phyloP scores from a whole-genome alignment of 2,888 invertebrate species.

The Thalpophila matura region DNA sequence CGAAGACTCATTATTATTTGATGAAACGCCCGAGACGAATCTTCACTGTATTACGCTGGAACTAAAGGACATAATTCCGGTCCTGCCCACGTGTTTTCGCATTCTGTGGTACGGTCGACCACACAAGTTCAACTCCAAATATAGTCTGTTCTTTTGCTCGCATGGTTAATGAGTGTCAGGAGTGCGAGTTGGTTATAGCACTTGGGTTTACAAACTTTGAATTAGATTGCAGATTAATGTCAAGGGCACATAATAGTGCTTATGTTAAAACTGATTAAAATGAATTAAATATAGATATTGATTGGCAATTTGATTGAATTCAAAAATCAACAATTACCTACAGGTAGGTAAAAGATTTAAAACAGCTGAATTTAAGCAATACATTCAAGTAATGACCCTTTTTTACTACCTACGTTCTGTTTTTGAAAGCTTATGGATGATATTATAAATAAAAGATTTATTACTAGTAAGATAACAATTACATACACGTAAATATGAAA shows the following conservation, averaged over 20 bases:
- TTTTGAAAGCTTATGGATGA: no score
- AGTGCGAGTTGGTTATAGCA: not conserved
- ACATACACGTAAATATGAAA: no score
- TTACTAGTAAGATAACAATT: no score
- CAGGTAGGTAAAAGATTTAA: no score
- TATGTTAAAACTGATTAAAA: not conserved
- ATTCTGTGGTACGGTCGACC: slow-evolving; percentile 61
- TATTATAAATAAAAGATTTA: no score
- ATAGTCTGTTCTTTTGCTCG: slow-evolving; percentile 33
- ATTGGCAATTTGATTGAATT: not conserved
- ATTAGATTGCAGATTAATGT: not conserved
- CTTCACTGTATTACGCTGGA: slow-evolving; percentile 44
- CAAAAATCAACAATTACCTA: not conserved
- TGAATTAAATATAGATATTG: not conserved
- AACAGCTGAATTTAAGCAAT: no score
- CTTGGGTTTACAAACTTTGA: not conserved
- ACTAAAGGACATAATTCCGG: slow-evolving; percentile 72
- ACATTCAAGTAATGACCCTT: no score
- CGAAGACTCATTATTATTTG: slow-evolving; percentile 33
- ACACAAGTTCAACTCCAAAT: slow-evolving; percentile 59
- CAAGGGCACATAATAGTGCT: not conserved
- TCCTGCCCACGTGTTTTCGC: slow-evolving; percentile 75
- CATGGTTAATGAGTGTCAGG: not conserved
- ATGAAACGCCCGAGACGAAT: slow-evolving; percentile 14
- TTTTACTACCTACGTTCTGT: no score